phyloP scores from a whole-genome alignment of 2,113 vertebrate species.

The Hemiprocne comata region DNA sequence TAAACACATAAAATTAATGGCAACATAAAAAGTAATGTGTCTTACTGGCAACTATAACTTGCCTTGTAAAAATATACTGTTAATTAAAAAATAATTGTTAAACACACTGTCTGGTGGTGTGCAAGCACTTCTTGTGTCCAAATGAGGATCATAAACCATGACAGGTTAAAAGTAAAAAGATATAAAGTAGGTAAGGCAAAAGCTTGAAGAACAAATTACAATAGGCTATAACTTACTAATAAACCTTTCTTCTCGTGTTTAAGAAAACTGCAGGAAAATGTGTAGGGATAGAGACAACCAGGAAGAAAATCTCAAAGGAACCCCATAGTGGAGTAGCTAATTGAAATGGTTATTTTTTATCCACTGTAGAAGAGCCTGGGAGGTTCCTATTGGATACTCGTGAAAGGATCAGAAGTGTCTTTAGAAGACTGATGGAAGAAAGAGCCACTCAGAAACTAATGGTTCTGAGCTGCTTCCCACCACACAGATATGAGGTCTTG shows the following conservation, averaged over 20 bases:
- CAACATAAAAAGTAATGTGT: conserved; percentile 47
- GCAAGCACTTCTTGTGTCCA: conserved; percentile 21
- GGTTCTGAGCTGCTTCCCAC: background rate
- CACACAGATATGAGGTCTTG: background rate
- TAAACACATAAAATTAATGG: conserved; percentile 54
- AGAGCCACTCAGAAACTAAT: background rate
- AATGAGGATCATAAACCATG: conserved; percentile 26
- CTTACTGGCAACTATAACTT: conserved; percentile 28
- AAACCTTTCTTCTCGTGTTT: background rate
- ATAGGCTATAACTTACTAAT: background rate
- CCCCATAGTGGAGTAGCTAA: background rate
- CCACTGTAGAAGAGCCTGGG: background rate
- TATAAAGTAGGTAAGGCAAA: background rate
- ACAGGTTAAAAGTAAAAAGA: background rate
- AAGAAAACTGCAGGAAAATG: background rate
- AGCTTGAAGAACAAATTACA: background rate
- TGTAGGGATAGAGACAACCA: background rate
- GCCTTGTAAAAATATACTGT: conserved; percentile 38
- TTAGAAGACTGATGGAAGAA: background rate
- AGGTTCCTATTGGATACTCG: background rate
- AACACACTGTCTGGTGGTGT: background rate
- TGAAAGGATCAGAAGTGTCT: background rate
- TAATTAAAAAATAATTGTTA: conserved; percentile 60
- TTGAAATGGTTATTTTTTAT: background rate
- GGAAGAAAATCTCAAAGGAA: background rate